phyloP scores from a whole-genome alignment of 2,888 invertebrate genomes.

The Mythimna vitellina region DNA sequence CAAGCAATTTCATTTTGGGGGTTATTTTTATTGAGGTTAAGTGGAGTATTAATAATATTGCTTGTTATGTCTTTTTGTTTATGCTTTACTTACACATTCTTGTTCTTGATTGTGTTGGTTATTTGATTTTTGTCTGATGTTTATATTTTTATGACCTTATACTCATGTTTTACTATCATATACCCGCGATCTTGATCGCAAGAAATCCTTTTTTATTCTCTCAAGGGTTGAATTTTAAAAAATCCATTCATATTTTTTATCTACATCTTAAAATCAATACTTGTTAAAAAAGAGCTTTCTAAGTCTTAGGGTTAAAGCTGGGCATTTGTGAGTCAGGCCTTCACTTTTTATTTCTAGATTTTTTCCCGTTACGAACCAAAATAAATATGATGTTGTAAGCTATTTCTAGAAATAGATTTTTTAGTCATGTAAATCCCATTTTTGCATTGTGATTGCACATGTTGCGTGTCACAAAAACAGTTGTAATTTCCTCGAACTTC shows the following conservation, averaged over 20 bases:
- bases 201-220: neutral
- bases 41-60: slow-evolving; percentile 28
- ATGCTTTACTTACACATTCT: neutral
- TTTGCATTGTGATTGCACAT: slow-evolving; percentile 19
- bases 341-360: neutral
- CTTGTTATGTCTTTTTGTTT: slow-evolving; percentile 23
- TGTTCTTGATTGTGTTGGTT: slow-evolving; percentile 3
- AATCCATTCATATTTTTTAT: no score
- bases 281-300: no score
- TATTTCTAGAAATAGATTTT: neutral
- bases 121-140: neutral
- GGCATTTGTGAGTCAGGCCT: no score
- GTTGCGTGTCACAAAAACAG: neutral
- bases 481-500: slow-evolving; percentile 11
- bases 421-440: no score
- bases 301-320: no score
- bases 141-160: neutral
- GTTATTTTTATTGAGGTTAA: slow-evolving; percentile 30
- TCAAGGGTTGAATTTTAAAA: no score
- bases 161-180: neutral
- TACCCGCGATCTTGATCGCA: no score
- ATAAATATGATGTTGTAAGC: neutral
- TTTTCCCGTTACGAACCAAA: neutral
- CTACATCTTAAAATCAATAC: no score
- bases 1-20: slow-evolving; percentile 36